Conservation (phyloP, 2,113 vertebrate genomes). For the Equus quagga region DNA sequence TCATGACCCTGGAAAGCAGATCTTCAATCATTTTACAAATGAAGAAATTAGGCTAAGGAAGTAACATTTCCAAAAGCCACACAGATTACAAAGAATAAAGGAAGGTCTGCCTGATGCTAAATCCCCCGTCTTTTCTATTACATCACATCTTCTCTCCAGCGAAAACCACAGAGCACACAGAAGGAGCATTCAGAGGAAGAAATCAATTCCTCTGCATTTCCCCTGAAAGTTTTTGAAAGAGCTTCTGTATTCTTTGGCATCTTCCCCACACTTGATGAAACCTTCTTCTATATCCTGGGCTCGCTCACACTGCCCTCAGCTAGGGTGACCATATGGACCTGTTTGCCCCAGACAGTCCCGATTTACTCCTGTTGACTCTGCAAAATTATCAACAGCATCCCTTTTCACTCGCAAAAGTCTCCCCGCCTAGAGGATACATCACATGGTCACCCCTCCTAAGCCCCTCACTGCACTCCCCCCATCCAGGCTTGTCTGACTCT, state of each 20-base stretch:
- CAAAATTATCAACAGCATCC: background rate
- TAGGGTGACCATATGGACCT: background rate
- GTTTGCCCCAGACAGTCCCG: background rate
- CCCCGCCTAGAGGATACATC: background rate
- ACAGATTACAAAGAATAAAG: background rate
- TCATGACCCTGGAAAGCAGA: background rate
- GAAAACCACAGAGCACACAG: slow-evolving; percentile 10
- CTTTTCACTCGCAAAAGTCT: background rate
- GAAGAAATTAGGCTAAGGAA: background rate
- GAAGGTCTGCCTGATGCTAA: background rate
- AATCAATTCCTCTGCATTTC: background rate
- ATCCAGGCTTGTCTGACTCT: background rate
- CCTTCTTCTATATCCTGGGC: background rate
- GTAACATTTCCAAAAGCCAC: background rate
- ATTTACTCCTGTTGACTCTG: background rate
- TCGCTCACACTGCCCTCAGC: background rate
- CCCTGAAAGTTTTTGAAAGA: background rate
- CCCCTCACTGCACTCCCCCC: background rate
- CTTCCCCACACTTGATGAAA: background rate
- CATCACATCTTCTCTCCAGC: background rate
- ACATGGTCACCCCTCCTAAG: background rate
- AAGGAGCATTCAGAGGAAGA: slow-evolving; percentile 46
- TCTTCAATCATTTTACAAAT: background rate
- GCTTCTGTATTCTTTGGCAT: background rate
- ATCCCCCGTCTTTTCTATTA: background rate